Conservation (phyloP, 2,113 vertebrate species). For the Stegostoma tigrinum region DNA sequence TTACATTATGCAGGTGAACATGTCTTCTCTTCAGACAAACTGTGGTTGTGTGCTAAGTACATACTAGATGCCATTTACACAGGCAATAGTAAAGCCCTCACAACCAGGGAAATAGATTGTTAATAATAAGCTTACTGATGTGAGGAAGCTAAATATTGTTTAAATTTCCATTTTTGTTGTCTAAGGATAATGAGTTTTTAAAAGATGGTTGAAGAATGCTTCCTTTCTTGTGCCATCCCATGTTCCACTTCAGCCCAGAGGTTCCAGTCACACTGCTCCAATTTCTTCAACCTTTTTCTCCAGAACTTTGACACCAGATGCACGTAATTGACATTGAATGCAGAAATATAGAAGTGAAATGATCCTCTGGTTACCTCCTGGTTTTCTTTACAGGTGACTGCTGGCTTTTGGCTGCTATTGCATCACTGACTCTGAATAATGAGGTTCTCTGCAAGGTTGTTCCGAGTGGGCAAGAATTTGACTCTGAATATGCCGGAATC, state of each 20-base stretch:
- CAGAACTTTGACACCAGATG: neutral
- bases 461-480: slow-evolving; percentile 53
- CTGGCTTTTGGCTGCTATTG: slow-evolving; percentile 68
- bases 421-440: slow-evolving; percentile 61
- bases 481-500: slow-evolving; percentile 55
- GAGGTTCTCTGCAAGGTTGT: slow-evolving; percentile 58
- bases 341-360: neutral
- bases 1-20: too few relatives aligned
- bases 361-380: neutral
- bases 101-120: neutral
- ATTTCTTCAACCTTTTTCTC: neutral
- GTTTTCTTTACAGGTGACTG: slow-evolving; percentile 54
- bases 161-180: neutral
- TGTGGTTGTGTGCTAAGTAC: neutral
- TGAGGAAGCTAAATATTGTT: neutral
- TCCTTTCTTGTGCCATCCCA: neutral
- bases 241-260: neutral
- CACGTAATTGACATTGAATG: neutral
- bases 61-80: neutral
- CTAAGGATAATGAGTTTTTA: neutral
- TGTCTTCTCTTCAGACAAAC: neutral
- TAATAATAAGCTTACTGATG: neutral
- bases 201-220: neutral
- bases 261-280: neutral
- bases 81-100: neutral